Evolutionary conservation across 1,140 invertebrate species (phyloP).

Genomic region (Aphaenogaster ashmeadi): DNA sequence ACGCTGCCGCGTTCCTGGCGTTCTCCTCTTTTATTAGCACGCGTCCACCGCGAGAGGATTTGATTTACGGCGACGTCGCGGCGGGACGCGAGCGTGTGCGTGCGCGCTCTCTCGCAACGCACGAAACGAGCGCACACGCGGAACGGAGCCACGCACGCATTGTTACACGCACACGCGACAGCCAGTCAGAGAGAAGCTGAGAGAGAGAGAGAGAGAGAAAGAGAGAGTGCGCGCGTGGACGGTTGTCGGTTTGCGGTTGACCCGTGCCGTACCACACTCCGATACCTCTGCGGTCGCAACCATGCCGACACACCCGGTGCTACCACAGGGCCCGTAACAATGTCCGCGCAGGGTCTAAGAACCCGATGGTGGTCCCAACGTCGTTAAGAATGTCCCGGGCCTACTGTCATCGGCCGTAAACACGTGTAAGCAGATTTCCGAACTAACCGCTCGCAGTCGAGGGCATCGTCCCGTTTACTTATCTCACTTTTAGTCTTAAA

Average conservation of each 20-base stretch:
- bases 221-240: slow-evolving; percentile 77
- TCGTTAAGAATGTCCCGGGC: slow-evolving; percentile 41
- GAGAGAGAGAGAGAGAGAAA: slow-evolving; percentile 44
- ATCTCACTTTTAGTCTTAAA: slow-evolving; percentile 32
- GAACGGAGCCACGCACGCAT: neutral
- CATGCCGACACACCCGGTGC: slow-evolving; percentile 74
- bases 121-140: neutral
- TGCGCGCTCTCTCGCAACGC: slow-evolving; percentile 16
- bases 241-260: slow-evolving; percentile 83
- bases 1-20: slow-evolving; percentile 53
- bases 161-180: slow-evolving; percentile 24
- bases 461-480: neutral
- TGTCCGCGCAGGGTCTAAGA: slow-evolving; percentile 69
- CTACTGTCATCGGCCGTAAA: slow-evolving; percentile 51
- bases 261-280: slow-evolving; percentile 77
- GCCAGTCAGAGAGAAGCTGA: slow-evolving; percentile 23
- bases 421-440: slow-evolving; percentile 58
- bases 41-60: slow-evolving; percentile 44
- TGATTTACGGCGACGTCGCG: slow-evolving; percentile 67
- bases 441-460: neutral
- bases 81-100: slow-evolving; percentile 53
- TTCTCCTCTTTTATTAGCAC: slow-evolving; percentile 51
- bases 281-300: slow-evolving; percentile 82
- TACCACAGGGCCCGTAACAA: slow-evolving; percentile 69
- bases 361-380: slow-evolving; percentile 28